These are phyloP conservation scores for Micoletzkya japonica DNA, from an alignment of 2,888 invertebrate species.

Conservation along the genomic window DNA sequence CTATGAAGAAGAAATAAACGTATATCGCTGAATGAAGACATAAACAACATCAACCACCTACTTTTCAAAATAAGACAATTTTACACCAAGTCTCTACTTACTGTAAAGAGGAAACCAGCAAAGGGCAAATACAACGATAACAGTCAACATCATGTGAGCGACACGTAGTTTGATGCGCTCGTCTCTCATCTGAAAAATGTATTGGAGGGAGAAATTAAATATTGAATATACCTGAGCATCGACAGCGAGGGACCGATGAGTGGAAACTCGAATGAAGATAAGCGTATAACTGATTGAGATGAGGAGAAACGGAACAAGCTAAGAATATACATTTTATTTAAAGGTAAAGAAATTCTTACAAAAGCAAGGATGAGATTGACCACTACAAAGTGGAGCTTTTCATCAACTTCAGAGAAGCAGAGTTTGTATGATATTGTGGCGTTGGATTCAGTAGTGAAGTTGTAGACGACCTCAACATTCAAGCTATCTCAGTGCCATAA, in stretches of 20 bases:
- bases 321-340: neutral
- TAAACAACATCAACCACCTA: neutral
- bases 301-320: constrained; percentile 55
- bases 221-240: constrained; percentile 52
- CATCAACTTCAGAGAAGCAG: constrained; percentile 51
- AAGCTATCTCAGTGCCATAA: neutral
- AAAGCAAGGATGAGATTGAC: constrained; percentile 61
- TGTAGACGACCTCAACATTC: constrained; percentile 15
- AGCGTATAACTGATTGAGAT: constrained; percentile 57
- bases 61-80: neutral
- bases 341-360: no score
- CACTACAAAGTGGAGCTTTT: constrained; percentile 50
- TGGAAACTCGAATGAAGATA: constrained; percentile 59
- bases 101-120: constrained; percentile 63
- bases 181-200: constrained; percentile 51
- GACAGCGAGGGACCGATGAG: constrained; percentile 59
- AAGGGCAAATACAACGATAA: constrained; percentile 60
- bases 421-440: constrained; percentile 30
- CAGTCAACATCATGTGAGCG: constrained; percentile 63
- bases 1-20: constrained; percentile 57
- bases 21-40: constrained; percentile 45
- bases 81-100: constrained; percentile 30
- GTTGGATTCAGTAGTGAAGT: constrained; percentile 20
- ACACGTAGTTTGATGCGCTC: constrained; percentile 61
- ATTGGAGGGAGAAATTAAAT: neutral